These are phyloP conservation scores for Yponomeuta evonymella DNA, from an alignment of 2,888 invertebrate genomes.

Conservation along the genomic window DNA sequence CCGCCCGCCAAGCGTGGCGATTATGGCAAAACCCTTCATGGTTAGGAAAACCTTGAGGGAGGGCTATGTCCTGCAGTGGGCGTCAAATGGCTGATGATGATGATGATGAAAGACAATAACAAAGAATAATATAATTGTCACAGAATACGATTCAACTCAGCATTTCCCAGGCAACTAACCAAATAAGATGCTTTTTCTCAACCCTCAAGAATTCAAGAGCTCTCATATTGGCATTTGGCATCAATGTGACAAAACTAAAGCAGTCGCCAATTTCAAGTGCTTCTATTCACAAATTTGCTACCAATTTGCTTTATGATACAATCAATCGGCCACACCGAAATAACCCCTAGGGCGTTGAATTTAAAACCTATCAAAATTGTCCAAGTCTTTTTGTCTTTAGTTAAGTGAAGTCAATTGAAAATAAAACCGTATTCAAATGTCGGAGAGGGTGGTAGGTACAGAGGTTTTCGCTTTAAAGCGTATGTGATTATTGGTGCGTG, in stretches of 20 bases:
- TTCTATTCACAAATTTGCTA: neutral
- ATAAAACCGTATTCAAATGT: slow-evolving; percentile 70
- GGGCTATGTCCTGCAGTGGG: too few species aligned
- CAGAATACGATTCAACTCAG: too few species aligned
- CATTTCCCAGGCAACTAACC: neutral
- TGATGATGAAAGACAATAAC: too few species aligned
- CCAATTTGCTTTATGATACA: slow-evolving; percentile 9
- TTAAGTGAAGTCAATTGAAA: slow-evolving; percentile 52
- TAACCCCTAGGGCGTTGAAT: neutral
- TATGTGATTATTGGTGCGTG: slow-evolving; percentile 68
- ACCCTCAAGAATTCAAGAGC: slow-evolving; percentile 40
- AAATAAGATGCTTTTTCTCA: neutral
- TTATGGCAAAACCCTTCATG: too few species aligned
- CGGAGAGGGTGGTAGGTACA: slow-evolving; percentile 46
- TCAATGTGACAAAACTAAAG: slow-evolving; percentile 69
- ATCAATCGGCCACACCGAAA: neutral
- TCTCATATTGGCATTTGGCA: slow-evolving; percentile 73
- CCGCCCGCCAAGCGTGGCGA: too few species aligned
- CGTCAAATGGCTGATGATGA: too few species aligned
- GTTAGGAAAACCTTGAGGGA: too few species aligned
- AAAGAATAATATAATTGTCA: too few species aligned
- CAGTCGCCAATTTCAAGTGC: slow-evolving; percentile 2
- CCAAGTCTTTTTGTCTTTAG: slow-evolving; percentile 13
- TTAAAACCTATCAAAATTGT: slow-evolving; percentile 2
- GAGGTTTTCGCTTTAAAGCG: slow-evolving; percentile 39